These are phyloP conservation scores for Poeciliopsis occidentalis DNA, from an alignment of 2,113 vertebrate genomes.

Conservation along the genomic window DNA sequence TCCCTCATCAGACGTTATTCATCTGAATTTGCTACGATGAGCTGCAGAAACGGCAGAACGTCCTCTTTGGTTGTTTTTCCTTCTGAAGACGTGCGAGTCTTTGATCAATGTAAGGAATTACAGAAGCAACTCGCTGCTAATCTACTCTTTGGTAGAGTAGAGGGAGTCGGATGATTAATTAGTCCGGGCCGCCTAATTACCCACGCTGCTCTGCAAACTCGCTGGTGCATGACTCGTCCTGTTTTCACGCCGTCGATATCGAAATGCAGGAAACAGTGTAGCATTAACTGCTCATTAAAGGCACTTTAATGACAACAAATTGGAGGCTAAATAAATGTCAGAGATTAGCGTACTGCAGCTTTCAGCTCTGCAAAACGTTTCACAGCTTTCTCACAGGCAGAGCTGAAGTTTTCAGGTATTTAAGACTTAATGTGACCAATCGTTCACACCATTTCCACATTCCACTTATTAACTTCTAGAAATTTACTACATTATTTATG, in stretches of 20 bases:
- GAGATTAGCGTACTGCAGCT: not conserved
- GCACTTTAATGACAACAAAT: slow-evolving; percentile 25
- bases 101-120: slow-evolving; percentile 14
- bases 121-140: slow-evolving; percentile 34
- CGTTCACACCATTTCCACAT: too few species aligned
- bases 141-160: slow-evolving; percentile 18
- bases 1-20: not conserved
- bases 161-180: slow-evolving; percentile 46
- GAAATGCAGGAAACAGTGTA: slow-evolving; percentile 20
- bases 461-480: too few species aligned
- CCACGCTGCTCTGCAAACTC: slow-evolving; percentile 49
- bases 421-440: too few species aligned
- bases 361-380: not conserved
- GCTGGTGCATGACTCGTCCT: slow-evolving; percentile 22
- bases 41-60: slow-evolving; percentile 3
- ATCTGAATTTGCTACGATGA: slow-evolving; percentile 15
- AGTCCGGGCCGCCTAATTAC: slow-evolving; percentile 51
- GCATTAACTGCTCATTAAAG: slow-evolving; percentile 39
- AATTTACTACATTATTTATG: too few species aligned
- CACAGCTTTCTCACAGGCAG: not conserved
- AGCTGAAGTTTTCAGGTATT: not conserved
- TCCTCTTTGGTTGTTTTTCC: not conserved
- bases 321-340: slow-evolving; percentile 5
- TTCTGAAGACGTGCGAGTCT: not conserved
- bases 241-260: slow-evolving; percentile 23